Conservation (phyloP, 2,797 vertebrate species). For the Dermochelys coriacea region DNA sequence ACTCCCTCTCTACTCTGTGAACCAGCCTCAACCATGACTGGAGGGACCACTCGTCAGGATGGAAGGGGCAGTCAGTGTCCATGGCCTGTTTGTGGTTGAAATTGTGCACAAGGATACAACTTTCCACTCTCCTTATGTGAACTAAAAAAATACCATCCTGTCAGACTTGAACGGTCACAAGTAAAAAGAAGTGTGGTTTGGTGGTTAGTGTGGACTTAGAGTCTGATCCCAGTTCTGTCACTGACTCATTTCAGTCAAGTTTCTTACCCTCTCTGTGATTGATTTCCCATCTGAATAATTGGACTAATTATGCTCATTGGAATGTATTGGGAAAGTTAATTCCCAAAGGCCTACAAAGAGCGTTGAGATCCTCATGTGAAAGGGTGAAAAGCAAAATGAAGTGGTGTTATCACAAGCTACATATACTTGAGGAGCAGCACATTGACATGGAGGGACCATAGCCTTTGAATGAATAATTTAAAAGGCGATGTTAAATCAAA, state of each 20-base stretch:
- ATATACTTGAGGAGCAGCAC: not conserved
- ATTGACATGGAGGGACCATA: not conserved
- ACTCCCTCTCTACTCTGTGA: not conserved
- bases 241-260: not conserved
- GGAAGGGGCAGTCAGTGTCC: not conserved
- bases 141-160: accelerated
- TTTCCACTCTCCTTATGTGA: not conserved
- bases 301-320: not conserved
- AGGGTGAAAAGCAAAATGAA: not conserved
- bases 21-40: not conserved
- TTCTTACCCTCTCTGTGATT: not conserved
- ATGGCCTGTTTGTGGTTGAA: not conserved
- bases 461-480: not conserved
- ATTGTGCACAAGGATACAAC: not conserved
- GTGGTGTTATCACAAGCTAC: not conserved
- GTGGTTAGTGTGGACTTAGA: not conserved
- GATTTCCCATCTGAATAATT: not conserved
- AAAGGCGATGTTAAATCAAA: not conserved
- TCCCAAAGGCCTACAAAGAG: not conserved
- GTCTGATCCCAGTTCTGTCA: not conserved
- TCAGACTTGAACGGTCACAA: not conserved
- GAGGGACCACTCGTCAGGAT: not conserved
- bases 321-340: not conserved
- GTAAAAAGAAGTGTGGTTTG: not conserved
- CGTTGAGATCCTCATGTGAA: not conserved